Base-by-base conservation (phyloP, 1,140 invertebrate species). In the Meloidogyne floridensis region DNA sequence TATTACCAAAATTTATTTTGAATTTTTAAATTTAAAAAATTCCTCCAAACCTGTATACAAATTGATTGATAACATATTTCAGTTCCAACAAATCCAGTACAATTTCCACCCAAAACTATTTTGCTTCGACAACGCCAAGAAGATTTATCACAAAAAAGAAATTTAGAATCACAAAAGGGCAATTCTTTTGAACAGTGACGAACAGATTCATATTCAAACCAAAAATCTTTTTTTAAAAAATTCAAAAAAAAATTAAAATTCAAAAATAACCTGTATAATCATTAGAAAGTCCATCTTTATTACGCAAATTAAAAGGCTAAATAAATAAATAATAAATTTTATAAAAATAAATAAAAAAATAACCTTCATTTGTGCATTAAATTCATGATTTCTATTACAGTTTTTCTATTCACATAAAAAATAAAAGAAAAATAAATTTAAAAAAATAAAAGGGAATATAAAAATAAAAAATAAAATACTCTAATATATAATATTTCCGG, bases 281-380 rank as follows among this genome's bases (percentile, higher is more conserved):
- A 80, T 89, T 89, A n/a, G 86, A 88, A 15, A 89, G 81, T 56
- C 88, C 88, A 82, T 89, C 88, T 43, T 80, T 83, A 81, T 89
- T 89, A 70, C 80, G 78, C 5, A 90, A 77, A 51, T 75, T 85
- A 77, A 90, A 89, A n/a, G 88, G 88, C 80, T 88, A 71, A 71
- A 15, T 15, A 74, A 18, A 5, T n/a, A 74, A 74, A 42, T 11
- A 11, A 72, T 72, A 74, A 74, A 74, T 7, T n/a, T 65, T 32
- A 32, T 32, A 32, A 32, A 32, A 32, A 32, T 32, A 1, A 32
- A 32, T 32, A 32, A 32, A n/a, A 51, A 7, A n/a, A 11, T 18
- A 47, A 74, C 72, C 72, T 72, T 89, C 88, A 89, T 89, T 75
- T 83, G 87, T 51, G 81, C 87, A 75, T 90, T 83, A 15, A 81